Conservation (phyloP, 2,113 vertebrate genomes). For the Aleadryas rufinucha region DNA sequence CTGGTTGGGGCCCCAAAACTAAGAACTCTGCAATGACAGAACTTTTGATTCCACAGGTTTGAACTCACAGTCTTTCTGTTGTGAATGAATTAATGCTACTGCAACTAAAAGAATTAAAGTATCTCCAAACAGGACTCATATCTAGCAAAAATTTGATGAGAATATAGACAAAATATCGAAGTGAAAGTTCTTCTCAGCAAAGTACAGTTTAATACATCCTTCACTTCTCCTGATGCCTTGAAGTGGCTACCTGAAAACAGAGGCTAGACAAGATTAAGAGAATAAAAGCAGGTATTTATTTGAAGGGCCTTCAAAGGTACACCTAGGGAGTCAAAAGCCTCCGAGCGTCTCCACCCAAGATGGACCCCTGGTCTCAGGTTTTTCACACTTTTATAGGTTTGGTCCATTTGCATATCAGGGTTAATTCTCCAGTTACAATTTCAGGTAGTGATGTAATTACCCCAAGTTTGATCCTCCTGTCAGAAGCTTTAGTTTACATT, state of each 20-base stretch:
- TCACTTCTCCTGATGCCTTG: not conserved
- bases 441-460: not conserved
- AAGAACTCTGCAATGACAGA: not conserved
- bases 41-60: not conserved
- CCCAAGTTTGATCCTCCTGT: not conserved
- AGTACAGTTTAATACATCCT: not conserved
- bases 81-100: not conserved
- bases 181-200: not conserved
- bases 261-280: not conserved
- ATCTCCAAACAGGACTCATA: not conserved
- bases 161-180: not conserved
- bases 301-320: not conserved
- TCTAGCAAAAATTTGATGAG: not conserved
- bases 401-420: not conserved
- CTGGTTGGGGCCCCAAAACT: not conserved
- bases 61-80: not conserved
- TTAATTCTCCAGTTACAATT: not conserved
- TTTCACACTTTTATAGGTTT: not conserved
- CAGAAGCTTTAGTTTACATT: not conserved
- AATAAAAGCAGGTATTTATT: not conserved
- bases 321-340: too few species aligned
- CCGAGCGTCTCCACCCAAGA: not conserved
- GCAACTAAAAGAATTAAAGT: not conserved
- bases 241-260: not conserved
- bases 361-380: accelerated